Evolutionary conservation across 2,888 invertebrate species (phyloP), one percentile per base, ranked within the genome.

Genomic region (Trichogramma dendrolimi): DNA sequence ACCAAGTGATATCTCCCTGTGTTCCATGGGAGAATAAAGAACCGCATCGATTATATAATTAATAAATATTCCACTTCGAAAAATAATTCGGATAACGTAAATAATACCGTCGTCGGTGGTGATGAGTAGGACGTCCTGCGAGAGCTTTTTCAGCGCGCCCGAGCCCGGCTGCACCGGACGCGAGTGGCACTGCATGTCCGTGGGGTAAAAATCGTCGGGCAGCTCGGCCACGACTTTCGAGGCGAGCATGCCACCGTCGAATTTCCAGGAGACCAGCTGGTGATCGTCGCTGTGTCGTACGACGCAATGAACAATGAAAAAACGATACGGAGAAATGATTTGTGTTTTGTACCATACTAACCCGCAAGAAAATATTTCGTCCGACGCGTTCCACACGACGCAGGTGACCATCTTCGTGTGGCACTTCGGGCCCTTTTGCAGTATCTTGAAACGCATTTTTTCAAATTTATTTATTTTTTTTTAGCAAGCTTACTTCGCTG

Each of bases 301-400:
- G 10, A 11, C 47, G 8, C 11, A 11, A 40, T 48, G 1, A n/a
- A 54, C 4, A 47, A 56, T 46, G 51, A 52, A n/a, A 51, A 61
- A 41, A 5, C 27, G 39, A 5, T 51, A 38, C 43, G 14, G 7
- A 49, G 10, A 52, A 8, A 11, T 46, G 10, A 46, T 55, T 44
- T 41, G 46, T 55, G 1, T 5, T 55, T 47, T 11, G 43, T 46
- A 6, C n/a, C 11, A 2, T 27, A 75, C 80, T 79, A 79, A 92
- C 94, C 92, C 91, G 72, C 91, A 90, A 39, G 95, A 94, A 81
- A 90, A 93, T 54, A 96, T 89, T 79, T 97, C 96, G 79, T 97
- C 96, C 41, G 92, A 88, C 70, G 89, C 92, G 77, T 90, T 91
- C 97, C 97, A 98, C 68, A 91, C 91, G 10, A 95, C 89, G 78